Conservation (phyloP, 2,797 vertebrate species). For the Scarus forsteni region DNA sequence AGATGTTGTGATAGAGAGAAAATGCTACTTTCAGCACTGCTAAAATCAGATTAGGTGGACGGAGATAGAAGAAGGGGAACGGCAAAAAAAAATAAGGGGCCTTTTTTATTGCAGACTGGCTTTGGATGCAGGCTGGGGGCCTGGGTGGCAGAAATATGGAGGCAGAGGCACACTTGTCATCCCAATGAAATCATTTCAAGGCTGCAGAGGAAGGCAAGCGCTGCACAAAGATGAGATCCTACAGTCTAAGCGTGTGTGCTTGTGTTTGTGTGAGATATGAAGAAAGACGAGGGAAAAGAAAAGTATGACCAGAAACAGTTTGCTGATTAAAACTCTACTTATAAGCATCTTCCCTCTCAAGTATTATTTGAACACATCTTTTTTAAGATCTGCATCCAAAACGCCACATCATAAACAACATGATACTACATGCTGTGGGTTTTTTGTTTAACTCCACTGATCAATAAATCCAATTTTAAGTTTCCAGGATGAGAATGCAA, state of each 20-base stretch:
- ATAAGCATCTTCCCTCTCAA: slow-evolving; percentile 16
- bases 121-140: slow-evolving; percentile 48
- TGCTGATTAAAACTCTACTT: slow-evolving; percentile 39
- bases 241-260: slow-evolving; percentile 11
- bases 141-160: slow-evolving; percentile 72
- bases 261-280: not conserved
- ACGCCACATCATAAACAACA: slow-evolving; percentile 12
- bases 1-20: slow-evolving; percentile 58
- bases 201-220: slow-evolving; percentile 52
- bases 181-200: slow-evolving; percentile 68
- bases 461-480: not conserved
- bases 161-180: slow-evolving; percentile 68
- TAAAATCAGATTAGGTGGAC: slow-evolving; percentile 53
- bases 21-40: slow-evolving; percentile 66
- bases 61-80: slow-evolving; percentile 18
- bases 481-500: not conserved
- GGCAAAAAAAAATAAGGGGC: slow-evolving; percentile 1
- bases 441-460: not conserved
- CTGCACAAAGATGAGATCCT: slow-evolving; percentile 48
- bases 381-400: slow-evolving; percentile 23
- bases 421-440: not conserved
- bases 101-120: slow-evolving; percentile 36
- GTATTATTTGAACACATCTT: slow-evolving; percentile 16
- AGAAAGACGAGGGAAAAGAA: slow-evolving; percentile 12
- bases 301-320: slow-evolving; percentile 29